Evolutionary conservation across 2,797 vertebrate genomes (phyloP), one percentile per base, ranked within the genome.

Genomic region (Danio aesculapii): DNA sequence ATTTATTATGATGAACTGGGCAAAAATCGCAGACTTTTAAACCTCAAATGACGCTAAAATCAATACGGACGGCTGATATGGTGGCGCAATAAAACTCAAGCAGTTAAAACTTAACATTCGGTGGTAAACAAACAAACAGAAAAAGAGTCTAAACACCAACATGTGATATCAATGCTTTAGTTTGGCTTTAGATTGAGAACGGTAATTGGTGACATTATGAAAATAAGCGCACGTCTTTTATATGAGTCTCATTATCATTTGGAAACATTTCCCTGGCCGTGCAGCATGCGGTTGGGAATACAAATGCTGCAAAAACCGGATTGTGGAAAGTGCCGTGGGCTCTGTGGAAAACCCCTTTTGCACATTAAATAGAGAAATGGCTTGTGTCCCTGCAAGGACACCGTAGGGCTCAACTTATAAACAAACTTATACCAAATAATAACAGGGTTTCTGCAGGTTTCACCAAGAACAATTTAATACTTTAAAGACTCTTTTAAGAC

Each of bases 301-400:
- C 44, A 77, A 75, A 63, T 21, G 67, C 21, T 81, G 75, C 81
- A 76, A 85, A 81, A 87, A 81, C 73, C 86, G 77, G 85, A 75
- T 81, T 83, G 58, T 64, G 82, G 75, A 81, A 82, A 86, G 47
- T 14, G 70, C 74, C 82, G 87, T 84, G 61, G 83, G 79, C 74
- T 84, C 70, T 79, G 46, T 79, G 81, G 83, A 90, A 81, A 87
- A 86, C 62, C 79, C 59, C 53, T 71, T 81, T 81, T 75, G 84
- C 73, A 82, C 84, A 86, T 88, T 87, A 88, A 50, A 71, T 14
- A 58, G 72, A 81, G 79, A 87, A 90, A 89, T 76, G 70, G 69
- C 19, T 80, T 69, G 14, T 79, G 72, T 64, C 59, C 75, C 83
- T 53, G 58, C 70, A 30, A 30, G 30, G 30, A 30, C 30, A 30